Evolutionary conservation across 1,140 invertebrate species (phyloP), one percentile per base, ranked within the genome.

Genomic region (Bombus fervidus): DNA sequence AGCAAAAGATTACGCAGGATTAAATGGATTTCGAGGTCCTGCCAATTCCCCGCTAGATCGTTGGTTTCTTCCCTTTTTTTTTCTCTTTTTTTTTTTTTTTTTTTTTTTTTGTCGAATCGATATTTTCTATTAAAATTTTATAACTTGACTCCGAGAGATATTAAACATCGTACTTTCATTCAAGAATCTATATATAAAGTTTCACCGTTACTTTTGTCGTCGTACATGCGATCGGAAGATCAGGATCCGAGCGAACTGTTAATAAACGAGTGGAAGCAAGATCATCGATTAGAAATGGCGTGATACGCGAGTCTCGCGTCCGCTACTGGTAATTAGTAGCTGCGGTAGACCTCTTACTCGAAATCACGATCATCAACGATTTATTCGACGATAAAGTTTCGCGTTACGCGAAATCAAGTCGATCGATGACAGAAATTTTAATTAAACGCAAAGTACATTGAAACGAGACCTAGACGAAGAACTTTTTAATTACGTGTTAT

Each of bases 201-300:
- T 39, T 9, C 2, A 0, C 10, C 25, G 22, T 69, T 69, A 37
- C 34, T 12, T 31, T 69, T 6, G 1, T 10, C 18, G 22, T 34
- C 6, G 18, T 53, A 22, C 47, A 53, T 22, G 47, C 47, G 47
- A 53, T 53, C 47, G 5, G 22, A 69, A 69, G 22, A 71, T n/a
- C 28, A 8, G 15, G 6, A n/a, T 77, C 28, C 18, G 18, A 53
- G 18, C 47, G 18, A 53, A 8, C 47, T 10, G 28, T 62, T 75
- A 83, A 81, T 57, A 18, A 3, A 1, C 13, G 71, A 77, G 41
- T 18, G 57, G 37, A n/a, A 39, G 62, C 66, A 41, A 69, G 76
- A 75, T 80, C n/a, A 69, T 87, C 87, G 86, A 88, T 88, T 88
- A 80, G 34, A 82, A 79, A 59, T 22, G 39, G 57, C 66, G 85